Evolutionary conservation across 2,113 vertebrate species (phyloP).

Genomic region (Muntiacus reevesi): DNA sequence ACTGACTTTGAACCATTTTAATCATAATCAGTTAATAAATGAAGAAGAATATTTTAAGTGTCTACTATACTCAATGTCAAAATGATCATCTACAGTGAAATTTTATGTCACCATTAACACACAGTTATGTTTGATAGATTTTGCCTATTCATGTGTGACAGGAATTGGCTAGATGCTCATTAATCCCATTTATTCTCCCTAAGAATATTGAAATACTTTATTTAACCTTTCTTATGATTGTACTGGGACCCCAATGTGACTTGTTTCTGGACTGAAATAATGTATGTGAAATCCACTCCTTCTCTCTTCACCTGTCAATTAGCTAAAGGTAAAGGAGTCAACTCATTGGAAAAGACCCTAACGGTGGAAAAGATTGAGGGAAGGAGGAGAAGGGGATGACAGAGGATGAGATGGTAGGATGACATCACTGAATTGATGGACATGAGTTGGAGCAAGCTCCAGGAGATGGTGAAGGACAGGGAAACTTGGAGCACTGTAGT

Average conservation of each 20-base stretch:
- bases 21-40: background rate
- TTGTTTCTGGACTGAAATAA: background rate
- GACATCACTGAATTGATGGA: background rate
- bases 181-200: background rate
- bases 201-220: background rate
- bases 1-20: background rate
- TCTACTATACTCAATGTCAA: background rate
- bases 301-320: background rate
- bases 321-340: background rate
- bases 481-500: background rate
- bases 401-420: background rate
- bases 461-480: background rate
- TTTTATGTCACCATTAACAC: background rate
- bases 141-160: background rate
- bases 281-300: background rate
- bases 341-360: background rate
- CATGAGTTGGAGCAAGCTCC: background rate
- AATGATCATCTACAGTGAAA: background rate
- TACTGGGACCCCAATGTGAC: background rate
- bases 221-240: background rate
- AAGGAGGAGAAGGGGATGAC: background rate
- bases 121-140: background rate
- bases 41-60: background rate
- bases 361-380: background rate
- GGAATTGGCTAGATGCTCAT: background rate